These are phyloP conservation scores for Turnix velox DNA, from an alignment of 2,113 vertebrate species.

Conservation along the genomic window DNA sequence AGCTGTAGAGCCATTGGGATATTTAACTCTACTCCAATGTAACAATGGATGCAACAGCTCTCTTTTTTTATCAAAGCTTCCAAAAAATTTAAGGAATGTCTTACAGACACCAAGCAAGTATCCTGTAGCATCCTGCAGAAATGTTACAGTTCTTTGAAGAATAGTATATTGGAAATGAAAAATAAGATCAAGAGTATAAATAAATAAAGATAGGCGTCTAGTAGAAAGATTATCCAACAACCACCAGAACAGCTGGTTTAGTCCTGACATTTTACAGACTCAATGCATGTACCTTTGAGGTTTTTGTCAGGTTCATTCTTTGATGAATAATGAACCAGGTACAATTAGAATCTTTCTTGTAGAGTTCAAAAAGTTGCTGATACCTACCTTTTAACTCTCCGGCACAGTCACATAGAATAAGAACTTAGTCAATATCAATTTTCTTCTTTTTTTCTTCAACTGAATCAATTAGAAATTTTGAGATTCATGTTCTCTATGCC, in stretches of 20 bases:
- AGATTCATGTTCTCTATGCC: background rate
- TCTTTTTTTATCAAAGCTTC: background rate
- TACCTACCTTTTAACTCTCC: background rate
- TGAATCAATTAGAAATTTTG: background rate
- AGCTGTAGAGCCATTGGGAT: background rate
- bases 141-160: background rate
- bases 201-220: background rate
- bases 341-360: background rate
- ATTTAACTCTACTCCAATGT: background rate
- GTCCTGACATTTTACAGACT: background rate
- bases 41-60: background rate
- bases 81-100: background rate
- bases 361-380: background rate
- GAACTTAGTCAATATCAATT: background rate
- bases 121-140: background rate
- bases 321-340: conserved; percentile 42
- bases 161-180: background rate
- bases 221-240: background rate
- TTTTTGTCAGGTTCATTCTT: background rate
- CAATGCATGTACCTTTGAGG: background rate
- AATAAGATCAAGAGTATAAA: background rate
- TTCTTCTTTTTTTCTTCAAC: background rate
- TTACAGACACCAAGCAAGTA: background rate
- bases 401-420: background rate
- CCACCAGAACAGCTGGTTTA: background rate